These are phyloP conservation scores for Agrochola lota DNA, from an alignment of 2,888 invertebrate species.

Conservation along the genomic window DNA sequence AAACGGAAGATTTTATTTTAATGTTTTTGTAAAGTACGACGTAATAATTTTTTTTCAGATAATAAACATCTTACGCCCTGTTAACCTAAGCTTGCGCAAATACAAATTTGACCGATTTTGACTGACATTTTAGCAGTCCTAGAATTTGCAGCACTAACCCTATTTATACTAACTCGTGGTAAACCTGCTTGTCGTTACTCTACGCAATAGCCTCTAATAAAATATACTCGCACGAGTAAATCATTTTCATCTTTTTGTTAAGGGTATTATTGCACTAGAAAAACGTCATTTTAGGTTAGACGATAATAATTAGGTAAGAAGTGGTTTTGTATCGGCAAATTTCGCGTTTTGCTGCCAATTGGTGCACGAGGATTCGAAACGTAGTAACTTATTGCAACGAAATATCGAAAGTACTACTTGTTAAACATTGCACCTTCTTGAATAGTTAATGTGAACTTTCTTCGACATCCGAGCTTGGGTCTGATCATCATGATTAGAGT, in stretches of 20 bases:
- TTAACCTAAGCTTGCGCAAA: not conserved
- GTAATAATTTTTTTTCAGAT: too few relatives aligned
- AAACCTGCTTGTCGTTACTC: not conserved
- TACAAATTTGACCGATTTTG: not conserved
- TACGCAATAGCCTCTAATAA: not conserved
- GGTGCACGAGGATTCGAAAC: not conserved
- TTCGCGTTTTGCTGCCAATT: not conserved
- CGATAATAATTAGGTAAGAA: not conserved
- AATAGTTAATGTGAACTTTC: not conserved
- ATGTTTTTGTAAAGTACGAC: not conserved
- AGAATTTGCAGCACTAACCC: slow-evolving; percentile 10
- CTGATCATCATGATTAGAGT: not conserved
- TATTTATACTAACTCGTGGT: slow-evolving; percentile 20
- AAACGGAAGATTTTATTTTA: slow-evolving; percentile 1
- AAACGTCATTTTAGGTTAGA: not conserved
- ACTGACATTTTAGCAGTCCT: slow-evolving; percentile 13
- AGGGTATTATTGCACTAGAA: not conserved
- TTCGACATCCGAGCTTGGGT: not conserved
- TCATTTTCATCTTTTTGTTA: not conserved
- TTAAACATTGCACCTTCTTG: not conserved
- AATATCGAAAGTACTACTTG: too few relatives aligned
- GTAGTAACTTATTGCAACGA: not conserved
- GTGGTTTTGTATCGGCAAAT: not conserved
- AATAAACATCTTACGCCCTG: too few relatives aligned
- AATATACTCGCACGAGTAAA: not conserved